phyloP scores from a whole-genome alignment of 2,888 invertebrate genomes.

The Mythimna lalbum region DNA sequence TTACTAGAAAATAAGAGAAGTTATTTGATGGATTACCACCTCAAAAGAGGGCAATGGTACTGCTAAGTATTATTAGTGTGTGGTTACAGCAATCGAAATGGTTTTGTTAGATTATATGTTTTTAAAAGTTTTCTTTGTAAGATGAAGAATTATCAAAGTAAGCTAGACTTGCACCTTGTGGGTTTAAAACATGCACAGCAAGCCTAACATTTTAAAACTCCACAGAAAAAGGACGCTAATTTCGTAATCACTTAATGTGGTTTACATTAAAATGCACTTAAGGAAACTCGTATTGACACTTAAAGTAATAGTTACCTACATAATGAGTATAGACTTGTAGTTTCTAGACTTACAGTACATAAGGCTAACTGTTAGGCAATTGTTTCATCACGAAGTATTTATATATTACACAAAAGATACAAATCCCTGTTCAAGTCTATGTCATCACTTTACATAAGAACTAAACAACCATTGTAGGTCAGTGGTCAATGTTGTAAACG shows the following conservation, averaged over 20 bases:
- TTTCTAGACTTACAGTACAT: neutral
- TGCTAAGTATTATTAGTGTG: neutral
- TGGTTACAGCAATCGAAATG: neutral
- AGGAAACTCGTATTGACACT: slow-evolving; percentile 25
- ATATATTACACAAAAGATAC: slow-evolving; percentile 25
- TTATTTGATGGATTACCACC: no score
- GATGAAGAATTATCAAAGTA: neutral
- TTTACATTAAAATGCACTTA: slow-evolving; percentile 38
- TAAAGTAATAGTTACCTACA: neutral
- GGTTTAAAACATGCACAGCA: slow-evolving; percentile 4
- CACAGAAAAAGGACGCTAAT: slow-evolving; percentile 18
- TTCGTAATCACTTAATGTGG: slow-evolving; percentile 23
- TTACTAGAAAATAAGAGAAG: no score
- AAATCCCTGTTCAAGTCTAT: slow-evolving; percentile 33
- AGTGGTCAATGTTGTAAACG: slow-evolving; percentile 52
- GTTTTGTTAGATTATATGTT: neutral
- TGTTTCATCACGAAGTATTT: slow-evolving; percentile 33
- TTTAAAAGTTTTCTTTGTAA: neutral
- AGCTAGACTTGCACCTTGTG: neutral
- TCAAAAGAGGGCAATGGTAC: no score
- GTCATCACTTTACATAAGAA: slow-evolving; percentile 47
- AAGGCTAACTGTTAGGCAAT: neutral
- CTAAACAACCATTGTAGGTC: slow-evolving; percentile 33
- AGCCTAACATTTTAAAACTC: neutral
- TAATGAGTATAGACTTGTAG: neutral